These are phyloP conservation scores for Hoplostethus mediterraneus DNA, from an alignment of 2,797 vertebrate genomes.

Conservation along the genomic window DNA sequence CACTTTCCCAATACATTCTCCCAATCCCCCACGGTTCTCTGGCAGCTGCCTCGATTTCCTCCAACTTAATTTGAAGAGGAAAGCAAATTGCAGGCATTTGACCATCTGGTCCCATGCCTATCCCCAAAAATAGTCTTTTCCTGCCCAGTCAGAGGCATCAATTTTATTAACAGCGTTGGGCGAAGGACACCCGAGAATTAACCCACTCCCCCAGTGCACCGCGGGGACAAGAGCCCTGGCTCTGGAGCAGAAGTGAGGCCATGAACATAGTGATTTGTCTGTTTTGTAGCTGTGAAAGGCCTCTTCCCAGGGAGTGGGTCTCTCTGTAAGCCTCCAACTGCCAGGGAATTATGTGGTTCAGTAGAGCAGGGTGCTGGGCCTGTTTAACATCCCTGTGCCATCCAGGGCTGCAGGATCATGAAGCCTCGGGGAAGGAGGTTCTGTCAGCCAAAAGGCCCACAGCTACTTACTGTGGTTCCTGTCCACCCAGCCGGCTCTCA, in stretches of 20 bases:
- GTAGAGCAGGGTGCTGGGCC: conserved; percentile 70
- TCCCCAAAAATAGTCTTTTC: conserved; percentile 72
- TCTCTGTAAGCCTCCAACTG: conserved; percentile 69
- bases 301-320: conserved; percentile 64
- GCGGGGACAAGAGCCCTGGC: conserved; percentile 47
- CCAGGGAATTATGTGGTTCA: conserved; percentile 79
- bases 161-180: conserved; percentile 79
- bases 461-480: conserved; percentile 63
- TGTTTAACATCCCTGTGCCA: conserved; percentile 66
- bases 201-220: conserved; percentile 64
- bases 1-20: conserved; percentile 34
- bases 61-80: conserved; percentile 76
- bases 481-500: conserved; percentile 50
- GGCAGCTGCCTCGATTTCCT: conserved; percentile 75
- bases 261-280: conserved; percentile 80
- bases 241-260: conserved; percentile 68
- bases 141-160: conserved; percentile 77
- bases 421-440: conserved; percentile 26
- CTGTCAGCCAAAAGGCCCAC: conserved; percentile 46
- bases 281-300: conserved; percentile 73
- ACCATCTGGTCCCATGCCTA: conserved; percentile 80
- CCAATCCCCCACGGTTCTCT: conserved; percentile 55
- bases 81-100: conserved; percentile 80
- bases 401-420: conserved; percentile 51
- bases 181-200: conserved; percentile 76